Evolutionary conservation across 2,113 vertebrate species (phyloP), one percentile per base, ranked within the genome.

Genomic region (Ploceus nigricollis): DNA sequence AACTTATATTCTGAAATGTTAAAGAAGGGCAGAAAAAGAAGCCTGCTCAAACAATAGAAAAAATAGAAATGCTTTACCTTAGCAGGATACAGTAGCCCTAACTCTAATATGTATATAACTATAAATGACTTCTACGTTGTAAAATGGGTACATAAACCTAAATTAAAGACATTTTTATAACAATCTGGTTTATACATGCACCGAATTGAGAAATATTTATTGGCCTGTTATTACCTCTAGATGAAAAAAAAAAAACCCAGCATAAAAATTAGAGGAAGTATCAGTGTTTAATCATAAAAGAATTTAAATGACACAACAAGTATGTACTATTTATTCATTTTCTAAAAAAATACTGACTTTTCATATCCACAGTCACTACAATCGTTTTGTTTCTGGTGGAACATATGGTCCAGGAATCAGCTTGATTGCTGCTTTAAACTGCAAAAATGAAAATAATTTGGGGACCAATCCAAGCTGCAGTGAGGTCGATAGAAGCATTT

Each of bases 91-190:
- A 69, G 31, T 71, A 81, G 25, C 30, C 42, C 24, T 76, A 81
- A 72, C 69, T 80, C 57, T 33, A 78, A 92, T 75, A 90, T 33
- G 6, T 42, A 51, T 75, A 20, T 28, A 78, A 47, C 27, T 48
- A 63, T n/a, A 78, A 81, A 90, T 79, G 7, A 70, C 42, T 87
- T 83, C 39, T 69, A 45, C 19, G 54, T 11, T 73, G 61, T 20
- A 66, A 85, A 82, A 83, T 47, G 53, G 13, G 56, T 78, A 82
- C 63, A 87, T 80, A 81, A 63, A 63, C 44, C 33, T 63, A 91
- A 79, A 89, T 88, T 86, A 77, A 94, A 86, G 42, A 25, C 21
- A 79, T 73, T 90, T 93, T 83, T 87, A 45, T 84, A 90, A 86
- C n/a, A 81, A 76, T 84, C 23, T 84, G 6, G 24, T 86, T 93